Base-by-base conservation (phyloP, 2,113 vertebrate species). In the Phalacrocorax pelagicus region DNA sequence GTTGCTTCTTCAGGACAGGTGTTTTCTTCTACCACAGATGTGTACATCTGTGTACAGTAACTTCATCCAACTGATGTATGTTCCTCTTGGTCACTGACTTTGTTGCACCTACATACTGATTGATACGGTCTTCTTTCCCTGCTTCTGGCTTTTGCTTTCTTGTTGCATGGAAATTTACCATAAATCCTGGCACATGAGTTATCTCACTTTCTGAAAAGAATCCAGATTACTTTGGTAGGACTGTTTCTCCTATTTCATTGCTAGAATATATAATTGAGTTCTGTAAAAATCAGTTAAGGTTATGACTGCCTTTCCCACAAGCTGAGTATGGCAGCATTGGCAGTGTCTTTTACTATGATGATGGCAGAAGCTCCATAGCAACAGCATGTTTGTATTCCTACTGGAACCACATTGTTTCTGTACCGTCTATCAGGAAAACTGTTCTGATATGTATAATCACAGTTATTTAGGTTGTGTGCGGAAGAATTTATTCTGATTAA, bases 301-400 rank as follows among this genome's bases (percentile, higher is more conserved):
- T 72, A 54, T 15, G 57, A 27, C 44, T 84, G 55, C 58, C 78
- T 86, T 75, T 75, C 88, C 83, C 69, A 59, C 70, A 86, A 73
- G 51, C 61, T 69, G 49, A 88, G 29, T 40, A 80, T 11, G 57
- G 90, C 78, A 55, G 81, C 36, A 72, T 80, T 86, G 88, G 80
- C 77, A 87, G 52, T 34, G 32, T 47, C 66, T 81, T 95, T 61
- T 77, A 78, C 78, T 67, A 46, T 12, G 46, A 91, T 67, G 85
- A 75, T 71, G 73, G 57, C 88, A 96, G 93, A 82, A 86, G 82
- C 92, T 73, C 95, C 95, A 93, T 95, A 81, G 96, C 87, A 97
- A 97, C 95, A 59, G 71, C 49, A 49, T 58, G 55, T 85, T 92
- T 94, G 52, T 72, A 83, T 91, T 92, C 88, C 91, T 96, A 54